Evolutionary conservation across 1,140 invertebrate species (phyloP).

Genomic region (Dufourea novaeangliae): DNA sequence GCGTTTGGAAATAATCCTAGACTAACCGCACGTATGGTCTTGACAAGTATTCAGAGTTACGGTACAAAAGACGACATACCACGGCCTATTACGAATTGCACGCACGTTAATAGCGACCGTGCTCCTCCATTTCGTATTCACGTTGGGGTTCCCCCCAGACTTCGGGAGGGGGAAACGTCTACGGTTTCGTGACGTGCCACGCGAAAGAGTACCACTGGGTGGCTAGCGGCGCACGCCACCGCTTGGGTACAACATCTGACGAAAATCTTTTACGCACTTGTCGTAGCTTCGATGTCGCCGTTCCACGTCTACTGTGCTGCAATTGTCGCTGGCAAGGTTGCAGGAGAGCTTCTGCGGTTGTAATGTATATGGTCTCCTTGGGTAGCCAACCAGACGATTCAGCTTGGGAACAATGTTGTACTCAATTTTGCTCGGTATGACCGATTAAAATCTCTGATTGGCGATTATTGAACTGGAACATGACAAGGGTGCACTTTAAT

Average conservation of each 20-base stretch:
- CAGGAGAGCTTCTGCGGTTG: not conserved
- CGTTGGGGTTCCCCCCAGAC: not conserved
- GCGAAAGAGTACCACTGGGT: conserved; percentile 15
- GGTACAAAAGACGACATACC: conserved; percentile 21
- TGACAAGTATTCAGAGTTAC: conserved; percentile 11
- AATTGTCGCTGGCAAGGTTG: not conserved
- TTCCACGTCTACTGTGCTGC: not conserved
- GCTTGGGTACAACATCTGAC: conserved; percentile 14
- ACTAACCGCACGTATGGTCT: not conserved
- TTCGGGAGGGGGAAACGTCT: not conserved
- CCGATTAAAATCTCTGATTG: no score
- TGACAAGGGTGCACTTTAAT: no score
- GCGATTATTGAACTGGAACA: no score
- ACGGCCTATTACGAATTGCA: conserved; percentile 44
- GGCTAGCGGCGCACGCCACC: not conserved
- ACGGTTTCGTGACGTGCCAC: conserved; percentile 28
- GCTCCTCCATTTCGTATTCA: conserved; percentile 46
- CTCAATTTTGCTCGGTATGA: not conserved
- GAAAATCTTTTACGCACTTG: conserved; percentile 5
- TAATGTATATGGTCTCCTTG: not conserved
- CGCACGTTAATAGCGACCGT: conserved; percentile 49
- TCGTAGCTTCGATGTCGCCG: not conserved
- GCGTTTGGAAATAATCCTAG: not conserved
- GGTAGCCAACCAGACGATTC: not conserved
- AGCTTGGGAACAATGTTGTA: not conserved